Evolutionary conservation across 2,797 vertebrate genomes (phyloP), one percentile per base, ranked within the genome.

Genomic region (Poliocrania exsul): DNA sequence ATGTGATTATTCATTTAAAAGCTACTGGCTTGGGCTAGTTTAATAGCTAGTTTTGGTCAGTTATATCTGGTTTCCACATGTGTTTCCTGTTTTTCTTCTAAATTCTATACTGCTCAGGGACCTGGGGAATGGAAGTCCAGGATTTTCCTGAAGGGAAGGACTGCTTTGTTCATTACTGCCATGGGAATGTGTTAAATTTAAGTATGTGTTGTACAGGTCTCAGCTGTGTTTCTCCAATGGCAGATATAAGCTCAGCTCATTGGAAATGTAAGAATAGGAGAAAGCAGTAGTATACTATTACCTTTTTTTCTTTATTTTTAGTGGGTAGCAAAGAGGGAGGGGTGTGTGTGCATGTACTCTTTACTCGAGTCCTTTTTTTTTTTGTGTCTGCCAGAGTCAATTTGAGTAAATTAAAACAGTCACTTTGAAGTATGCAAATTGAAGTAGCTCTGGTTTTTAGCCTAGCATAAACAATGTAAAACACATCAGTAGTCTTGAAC

Each of bases 1-100:
- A 90, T 88, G 49, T 61, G 86, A 91, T 90, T 86, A 88, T 96
- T 96, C 62, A 62, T 95, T 90, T 92, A 83, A 96, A 92, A 93
- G 81, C 91, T 93, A 91, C 92, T 96, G 96, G 47, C 84, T 58
- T 58, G 49, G 40, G 61, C 89, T 93, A 64, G 87, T 94, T 96
- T 96, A 85, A 65, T 87, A 90, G 82, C 95, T 96, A 92, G 94
- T 80, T 93, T 97, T 92, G 95, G 96, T 97, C 91, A 93, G 66
- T 91, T 96, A 92, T 96, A 97, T 97, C 97, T 96, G 97, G 95
- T 91, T 95, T 97, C 94, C 98, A 98, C 98, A 99, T 98, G 97
- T 99, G 98, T 98, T 99, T 99, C 99, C 99, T 99, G 98, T 99
- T 99, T 98, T 99, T 98, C 97, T 97, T 97, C 97, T 95, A 44